These are phyloP conservation scores for Sardina pilchardus DNA, from an alignment of 2,113 vertebrate genomes.

Conservation along the genomic window DNA sequence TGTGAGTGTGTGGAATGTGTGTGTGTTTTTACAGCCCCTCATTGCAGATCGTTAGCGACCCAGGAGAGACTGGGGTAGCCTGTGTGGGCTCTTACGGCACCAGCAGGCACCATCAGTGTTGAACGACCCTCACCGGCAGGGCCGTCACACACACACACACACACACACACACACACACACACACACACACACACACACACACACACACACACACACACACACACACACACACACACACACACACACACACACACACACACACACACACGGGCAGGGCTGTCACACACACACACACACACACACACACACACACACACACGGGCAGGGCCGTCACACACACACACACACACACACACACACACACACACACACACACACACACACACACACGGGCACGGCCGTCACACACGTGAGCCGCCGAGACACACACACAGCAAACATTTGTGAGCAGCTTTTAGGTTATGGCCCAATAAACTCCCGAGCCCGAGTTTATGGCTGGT, in stretches of 20 bases:
- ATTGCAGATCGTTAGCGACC: neutral
- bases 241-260: too few relatives aligned
- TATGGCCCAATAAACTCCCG: slow-evolving; percentile 39
- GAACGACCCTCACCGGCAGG: neutral
- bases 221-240: too few relatives aligned
- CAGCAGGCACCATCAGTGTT: slow-evolving; percentile 3
- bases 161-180: too few relatives aligned
- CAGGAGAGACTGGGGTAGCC: neutral
- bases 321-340: too few relatives aligned
- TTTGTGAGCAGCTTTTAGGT: slow-evolving; percentile 26
- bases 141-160: too few relatives aligned
- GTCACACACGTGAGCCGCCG: slow-evolving; percentile 9
- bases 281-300: too few relatives aligned
- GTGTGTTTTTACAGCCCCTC: neutral
- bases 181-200: too few relatives aligned
- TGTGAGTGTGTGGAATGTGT: neutral
- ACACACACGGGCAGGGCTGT: too few relatives aligned
- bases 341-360: too few relatives aligned
- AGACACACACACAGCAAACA: neutral
- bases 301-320: too few relatives aligned
- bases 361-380: too few relatives aligned
- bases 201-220: too few relatives aligned
- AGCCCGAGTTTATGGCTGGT: slow-evolving; percentile 41
- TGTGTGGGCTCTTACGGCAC: neutral
- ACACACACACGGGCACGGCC: neutral